Conservation (phyloP, 2,113 vertebrate species). For the Cromileptes altivelis region DNA sequence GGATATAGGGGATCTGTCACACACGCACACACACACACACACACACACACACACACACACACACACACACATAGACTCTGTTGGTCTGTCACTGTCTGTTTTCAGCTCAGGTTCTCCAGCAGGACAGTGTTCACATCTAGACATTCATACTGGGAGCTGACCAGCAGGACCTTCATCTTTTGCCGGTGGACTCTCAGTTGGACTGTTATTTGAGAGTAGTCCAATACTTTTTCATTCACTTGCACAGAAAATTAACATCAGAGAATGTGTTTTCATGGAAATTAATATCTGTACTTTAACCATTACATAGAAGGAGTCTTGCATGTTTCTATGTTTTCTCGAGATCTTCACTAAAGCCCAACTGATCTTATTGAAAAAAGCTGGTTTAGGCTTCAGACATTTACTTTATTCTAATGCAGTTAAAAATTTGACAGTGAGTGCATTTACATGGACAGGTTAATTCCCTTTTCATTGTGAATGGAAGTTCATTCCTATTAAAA, state of each 20-base stretch:
- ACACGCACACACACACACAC: not conserved
- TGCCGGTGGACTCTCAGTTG: not conserved
- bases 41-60: not conserved
- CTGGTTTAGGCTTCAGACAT: too few species aligned
- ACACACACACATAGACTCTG: constrained; percentile 2
- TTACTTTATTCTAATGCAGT: too few species aligned
- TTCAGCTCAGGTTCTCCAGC: not conserved
- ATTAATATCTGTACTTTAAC: not conserved
- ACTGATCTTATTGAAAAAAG: too few species aligned
- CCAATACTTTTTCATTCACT: not conserved
- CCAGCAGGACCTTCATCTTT: not conserved
- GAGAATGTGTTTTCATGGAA: too few species aligned
- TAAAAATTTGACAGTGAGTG: too few species aligned
- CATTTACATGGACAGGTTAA: too few species aligned
- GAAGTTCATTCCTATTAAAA: too few species aligned
- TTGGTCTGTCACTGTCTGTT: not conserved
- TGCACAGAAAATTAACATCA: not conserved
- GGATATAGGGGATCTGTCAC: constrained; percentile 29
- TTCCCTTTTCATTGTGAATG: too few species aligned
- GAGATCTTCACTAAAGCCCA: not conserved
- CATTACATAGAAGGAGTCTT: not conserved
- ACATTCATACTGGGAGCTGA: constrained; percentile 4
- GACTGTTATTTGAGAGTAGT: not conserved
- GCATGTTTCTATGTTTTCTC: not conserved
- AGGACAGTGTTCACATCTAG: not conserved